Base-by-base conservation (phyloP, 2,113 vertebrate species). In the Hucho hucho region DNA sequence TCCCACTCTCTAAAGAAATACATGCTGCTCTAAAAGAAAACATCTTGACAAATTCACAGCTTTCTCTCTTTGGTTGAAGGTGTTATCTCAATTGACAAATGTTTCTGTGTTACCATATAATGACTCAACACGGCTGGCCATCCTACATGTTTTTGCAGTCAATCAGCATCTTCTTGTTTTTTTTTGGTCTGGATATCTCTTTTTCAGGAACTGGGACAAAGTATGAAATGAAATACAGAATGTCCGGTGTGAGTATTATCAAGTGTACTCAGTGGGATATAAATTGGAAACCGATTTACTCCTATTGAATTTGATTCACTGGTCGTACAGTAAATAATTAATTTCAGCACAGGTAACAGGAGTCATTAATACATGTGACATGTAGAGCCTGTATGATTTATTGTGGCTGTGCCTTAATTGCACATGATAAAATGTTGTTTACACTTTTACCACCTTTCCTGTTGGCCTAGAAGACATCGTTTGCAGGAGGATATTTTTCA, bases 311-410 rank as follows among this genome's bases (percentile, higher is more conserved):
- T 78, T 46, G 49, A 70, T 72, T 24, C 49, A 18, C 75, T 66
- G 56, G 28, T 75, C 20, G 22, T 69, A 58, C 46, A 64, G 75
- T 68, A 61, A 82, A 84, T 73, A 75, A 79, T 84, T 69, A 63
- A 85, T 84, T 83, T 84, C 13, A 74, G 75, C 65, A 76, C 64
- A 74, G 61, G 79, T 68, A 65, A 64, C 72, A 74, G 53, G 49
- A 82, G 74, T 79, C 86, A 82, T 86, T 86, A 87, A 89, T 84
- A 78, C 46, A 83, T 72, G 72, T 82, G 84, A 79, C 82, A 82
- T 73, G 46, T 72, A 24, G 70, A 69, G 75, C 77, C 29, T 14
- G 37, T 28, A 29, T 89, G 81, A 87, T 86, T 89, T 79, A 87
- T 89, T 58, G 75, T 28, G 64, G 70, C 65, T 73, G 49, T 69